These are phyloP conservation scores for Lepilemur septentrionalis DNA, from an alignment of 2,797 vertebrate species.

Conservation along the genomic window DNA sequence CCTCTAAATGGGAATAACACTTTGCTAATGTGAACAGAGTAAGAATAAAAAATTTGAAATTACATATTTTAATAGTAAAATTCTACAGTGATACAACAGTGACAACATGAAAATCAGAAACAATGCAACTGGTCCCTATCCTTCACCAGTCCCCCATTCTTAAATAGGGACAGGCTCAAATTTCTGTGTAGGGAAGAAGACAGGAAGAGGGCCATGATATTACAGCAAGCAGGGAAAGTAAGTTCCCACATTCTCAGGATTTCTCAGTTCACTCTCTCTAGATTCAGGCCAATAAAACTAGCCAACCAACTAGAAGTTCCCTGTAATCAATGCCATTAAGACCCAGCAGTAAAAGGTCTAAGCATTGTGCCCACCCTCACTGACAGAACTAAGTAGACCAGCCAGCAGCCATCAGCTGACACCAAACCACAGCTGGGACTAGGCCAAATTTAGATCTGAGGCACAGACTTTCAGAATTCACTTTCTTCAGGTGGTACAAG, in stretches of 20 bases:
- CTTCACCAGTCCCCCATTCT: background rate
- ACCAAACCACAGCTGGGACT: background rate
- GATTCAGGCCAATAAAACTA: background rate
- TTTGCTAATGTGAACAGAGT: background rate
- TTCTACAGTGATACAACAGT: background rate
- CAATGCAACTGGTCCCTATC: background rate
- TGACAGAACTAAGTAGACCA: background rate
- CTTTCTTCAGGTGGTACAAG: background rate
- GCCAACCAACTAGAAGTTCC: background rate
- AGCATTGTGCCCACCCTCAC: fast-evolving
- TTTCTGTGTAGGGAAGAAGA: background rate
- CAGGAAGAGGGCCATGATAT: background rate
- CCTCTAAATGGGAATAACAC: background rate
- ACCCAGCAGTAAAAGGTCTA: background rate
- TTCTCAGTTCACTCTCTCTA: background rate
- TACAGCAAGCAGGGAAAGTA: background rate
- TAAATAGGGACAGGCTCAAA: background rate
- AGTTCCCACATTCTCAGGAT: background rate
- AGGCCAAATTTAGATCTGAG: background rate
- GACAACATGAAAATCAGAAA: constrained; percentile 13
- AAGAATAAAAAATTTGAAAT: background rate
- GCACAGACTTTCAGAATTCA: background rate
- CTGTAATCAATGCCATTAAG: background rate
- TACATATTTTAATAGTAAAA: background rate
- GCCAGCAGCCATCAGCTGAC: background rate